These are phyloP conservation scores for Andricus grossulariae DNA, from an alignment of 1,140 invertebrate species.

Conservation along the genomic window DNA sequence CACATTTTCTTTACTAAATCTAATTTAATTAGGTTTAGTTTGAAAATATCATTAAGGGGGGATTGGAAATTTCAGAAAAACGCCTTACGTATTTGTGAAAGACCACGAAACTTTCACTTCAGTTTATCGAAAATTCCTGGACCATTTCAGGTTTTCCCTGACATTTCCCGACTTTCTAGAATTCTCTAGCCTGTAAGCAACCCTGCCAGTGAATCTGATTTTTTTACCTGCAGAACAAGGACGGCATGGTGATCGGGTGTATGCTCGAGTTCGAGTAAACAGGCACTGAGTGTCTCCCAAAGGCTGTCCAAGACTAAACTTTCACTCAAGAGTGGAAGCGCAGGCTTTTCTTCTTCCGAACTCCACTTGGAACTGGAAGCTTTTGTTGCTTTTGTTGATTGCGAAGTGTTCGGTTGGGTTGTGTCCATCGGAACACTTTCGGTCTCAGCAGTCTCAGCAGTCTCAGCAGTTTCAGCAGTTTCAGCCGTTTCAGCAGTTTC, in stretches of 20 bases:
- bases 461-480: conserved; percentile 54
- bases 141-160: too few species aligned
- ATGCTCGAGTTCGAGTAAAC: conserved; percentile 88
- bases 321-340: conserved; percentile 82
- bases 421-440: conserved; percentile 69
- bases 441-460: conserved; percentile 53
- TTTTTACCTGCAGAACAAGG: conserved; percentile 82
- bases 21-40: too few species aligned
- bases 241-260: conserved; percentile 96
- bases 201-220: conserved; percentile 68
- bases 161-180: too few species aligned
- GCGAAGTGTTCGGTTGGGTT: conserved; percentile 58
- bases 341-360: conserved; percentile 66
- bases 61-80: too few species aligned
- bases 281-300: conserved; percentile 89
- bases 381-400: conserved; percentile 31
- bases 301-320: conserved; percentile 84
- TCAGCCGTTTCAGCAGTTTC: conserved; percentile 52
- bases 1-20: too few species aligned
- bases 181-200: background rate
- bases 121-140: too few species aligned
- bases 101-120: too few species aligned
- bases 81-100: too few species aligned
- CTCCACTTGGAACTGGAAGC: conserved; percentile 9
- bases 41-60: too few species aligned